Percentiles rank a stretch among this genome's conserved stretches.
phyloP scores from a whole-genome alignment of 2,113 vertebrate genomes.

The Tachuris rubrigastra region DNA sequence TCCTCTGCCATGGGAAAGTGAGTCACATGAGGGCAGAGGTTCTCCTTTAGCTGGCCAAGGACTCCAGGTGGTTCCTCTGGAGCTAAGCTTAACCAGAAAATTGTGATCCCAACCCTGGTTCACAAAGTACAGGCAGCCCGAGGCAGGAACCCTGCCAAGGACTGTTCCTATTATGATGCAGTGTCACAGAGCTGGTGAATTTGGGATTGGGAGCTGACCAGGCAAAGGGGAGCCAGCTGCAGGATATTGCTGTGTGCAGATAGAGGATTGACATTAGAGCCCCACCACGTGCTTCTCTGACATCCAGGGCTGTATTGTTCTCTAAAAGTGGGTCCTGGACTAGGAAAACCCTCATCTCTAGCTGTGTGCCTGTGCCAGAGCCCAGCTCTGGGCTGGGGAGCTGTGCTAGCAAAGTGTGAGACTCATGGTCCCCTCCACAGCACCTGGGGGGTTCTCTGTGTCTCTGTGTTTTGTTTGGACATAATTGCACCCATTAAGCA shows the following conservation, averaged over 20 bases:
- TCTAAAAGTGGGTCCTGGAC: not conserved
- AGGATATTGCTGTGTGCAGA: not conserved
- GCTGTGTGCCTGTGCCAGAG: not conserved
- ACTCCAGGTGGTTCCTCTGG: slow-evolving; percentile 45
- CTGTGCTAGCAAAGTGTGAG: not conserved
- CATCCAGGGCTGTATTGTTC: not conserved
- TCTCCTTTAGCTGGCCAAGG: not conserved
- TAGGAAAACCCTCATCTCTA: not conserved
- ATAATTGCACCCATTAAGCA: rapidly evolving
- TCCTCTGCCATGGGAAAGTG: not conserved
- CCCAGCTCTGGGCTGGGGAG: not conserved
- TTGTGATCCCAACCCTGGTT: rapidly evolving
- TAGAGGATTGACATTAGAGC: not conserved
- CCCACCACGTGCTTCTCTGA: not conserved
- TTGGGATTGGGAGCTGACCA: not conserved
- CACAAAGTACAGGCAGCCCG: not conserved
- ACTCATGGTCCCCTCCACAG: not conserved
- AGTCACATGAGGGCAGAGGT: slow-evolving; percentile 2
- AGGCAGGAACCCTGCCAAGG: not conserved
- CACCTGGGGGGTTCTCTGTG: not conserved
- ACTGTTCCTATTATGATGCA: not conserved
- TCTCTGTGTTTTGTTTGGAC: not conserved
- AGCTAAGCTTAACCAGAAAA: not conserved
- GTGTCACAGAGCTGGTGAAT: not conserved
- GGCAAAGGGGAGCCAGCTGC: not conserved